Conservation (phyloP, 2,797 vertebrate species). For the Aldrovandia affinis region DNA sequence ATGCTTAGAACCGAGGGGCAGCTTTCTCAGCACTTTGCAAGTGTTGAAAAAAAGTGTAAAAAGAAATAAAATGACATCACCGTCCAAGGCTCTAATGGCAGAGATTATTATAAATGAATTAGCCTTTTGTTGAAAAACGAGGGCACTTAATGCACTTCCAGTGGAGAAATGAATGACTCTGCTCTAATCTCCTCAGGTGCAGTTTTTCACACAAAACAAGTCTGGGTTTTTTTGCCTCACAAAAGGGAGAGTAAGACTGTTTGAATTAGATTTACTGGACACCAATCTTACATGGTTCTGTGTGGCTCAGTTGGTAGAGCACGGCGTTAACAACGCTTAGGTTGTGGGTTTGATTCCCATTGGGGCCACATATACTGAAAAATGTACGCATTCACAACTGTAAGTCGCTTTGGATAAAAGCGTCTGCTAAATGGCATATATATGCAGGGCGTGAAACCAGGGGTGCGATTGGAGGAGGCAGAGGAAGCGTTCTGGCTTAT, state of each 20-base stretch:
- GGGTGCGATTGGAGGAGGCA: slow-evolving; percentile 34
- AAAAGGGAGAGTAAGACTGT: slow-evolving; percentile 47
- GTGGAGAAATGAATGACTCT: slow-evolving; percentile 59
- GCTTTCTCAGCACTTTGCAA: slow-evolving; percentile 64
- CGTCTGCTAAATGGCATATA: no score
- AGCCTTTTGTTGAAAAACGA: slow-evolving; percentile 63
- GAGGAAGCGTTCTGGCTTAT: slow-evolving; percentile 38
- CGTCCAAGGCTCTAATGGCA: slow-evolving; percentile 49
- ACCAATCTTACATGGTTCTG: slow-evolving; percentile 40
- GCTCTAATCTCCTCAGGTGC: slow-evolving; percentile 47
- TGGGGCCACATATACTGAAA: no score
- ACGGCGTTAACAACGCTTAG: no score
- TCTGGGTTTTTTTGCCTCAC: slow-evolving; percentile 44
- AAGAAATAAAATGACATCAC: slow-evolving; percentile 74
- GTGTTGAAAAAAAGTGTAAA: slow-evolving; percentile 50
- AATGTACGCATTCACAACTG: no score
- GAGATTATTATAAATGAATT: slow-evolving; percentile 71
- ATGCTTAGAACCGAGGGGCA: slow-evolving; percentile 31
- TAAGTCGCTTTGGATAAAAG: no score
- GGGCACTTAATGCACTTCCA: slow-evolving; percentile 59
- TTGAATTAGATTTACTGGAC: slow-evolving; percentile 56
- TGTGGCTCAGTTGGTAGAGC: no score
- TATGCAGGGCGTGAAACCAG: neutral
- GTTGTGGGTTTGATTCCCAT: no score
- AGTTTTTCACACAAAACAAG: slow-evolving; percentile 50